Evolutionary conservation across 2,888 invertebrate species (phyloP), one percentile per base, ranked within the genome.

Genomic region (Caenorhabditis plicata): DNA sequence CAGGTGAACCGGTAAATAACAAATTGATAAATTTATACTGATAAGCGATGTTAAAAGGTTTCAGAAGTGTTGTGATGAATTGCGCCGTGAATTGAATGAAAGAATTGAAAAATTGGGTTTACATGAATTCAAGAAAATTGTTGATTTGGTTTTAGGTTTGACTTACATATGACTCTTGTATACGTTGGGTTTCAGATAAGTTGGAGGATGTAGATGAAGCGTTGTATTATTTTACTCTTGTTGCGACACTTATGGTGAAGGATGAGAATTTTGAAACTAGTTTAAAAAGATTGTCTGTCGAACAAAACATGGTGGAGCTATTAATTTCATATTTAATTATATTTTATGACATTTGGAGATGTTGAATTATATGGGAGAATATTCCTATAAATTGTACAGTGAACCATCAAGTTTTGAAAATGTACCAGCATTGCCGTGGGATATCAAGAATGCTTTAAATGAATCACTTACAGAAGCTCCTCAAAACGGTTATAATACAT

Each of bases 191-290:
- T 42, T 25, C 33, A 50, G 60, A 54, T 15, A 49, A 42, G 17
- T 19, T 60, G 4, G 32, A 38, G 23, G 27, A 15, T 3, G 26
- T 32, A 2, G 60, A 60, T 17, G 43, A 43, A 22, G 54, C 60
- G 23, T 40, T 60, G 4, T 42, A 38, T 35, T 54, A 60, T 38
- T 60, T 60, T 31, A 54, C 44, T 1, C 46, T 60, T 0, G 60
- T 54, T 13, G 22, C 50, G 5, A 60, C 60, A 0, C 54, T 32
- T 19, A 32, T 39, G 17, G 29, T 60, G 11, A 36, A 45, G 3
- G 50, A 54, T 31, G 20, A 32, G 11, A 26, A 19, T 1, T 50
- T 60, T 22, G 53, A 33, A 27, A 20, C 39, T 13, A 60, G 54
- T 32, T 26, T 60, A 32, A 50, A 54, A 25, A 45, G 50, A 17